These are phyloP conservation scores for Pocillopora verrucosa DNA, from an alignment of 64 coral and sea anemone species.

Conservation along the genomic window DNA sequence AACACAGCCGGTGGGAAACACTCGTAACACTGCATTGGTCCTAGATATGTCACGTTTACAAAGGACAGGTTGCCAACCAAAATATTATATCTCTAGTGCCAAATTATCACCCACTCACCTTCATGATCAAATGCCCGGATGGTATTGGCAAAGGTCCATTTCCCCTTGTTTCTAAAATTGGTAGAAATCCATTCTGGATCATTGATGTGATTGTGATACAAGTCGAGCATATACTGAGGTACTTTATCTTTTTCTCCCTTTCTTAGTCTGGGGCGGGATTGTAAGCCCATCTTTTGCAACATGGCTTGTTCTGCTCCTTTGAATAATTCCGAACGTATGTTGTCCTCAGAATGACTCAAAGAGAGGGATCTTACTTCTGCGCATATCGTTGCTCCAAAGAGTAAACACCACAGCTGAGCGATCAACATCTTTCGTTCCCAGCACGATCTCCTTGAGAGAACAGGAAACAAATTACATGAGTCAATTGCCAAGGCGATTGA, in stretches of 20 bases:
- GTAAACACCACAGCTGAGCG: constrained; percentile 48
- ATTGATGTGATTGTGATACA: constrained; percentile 79
- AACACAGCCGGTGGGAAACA: constrained; percentile 19
- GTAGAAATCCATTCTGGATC: constrained; percentile 91
- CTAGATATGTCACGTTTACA: constrained; percentile 8
- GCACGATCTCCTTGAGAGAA: constrained; percentile 32
- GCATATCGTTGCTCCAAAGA: constrained; percentile 44
- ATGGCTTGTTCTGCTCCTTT: constrained; percentile 59
- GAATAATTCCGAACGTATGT: constrained; percentile 49
- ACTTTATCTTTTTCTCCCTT: constrained; percentile 41
- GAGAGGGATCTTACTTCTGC: constrained; percentile 21
- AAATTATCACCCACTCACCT: constrained; percentile 40
- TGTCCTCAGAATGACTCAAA: neutral
- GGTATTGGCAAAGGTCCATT: constrained; percentile 88
- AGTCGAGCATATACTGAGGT: constrained; percentile 78
- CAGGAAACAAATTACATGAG: constrained; percentile 5
- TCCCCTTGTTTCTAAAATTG: constrained; percentile 75
- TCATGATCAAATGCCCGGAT: constrained; percentile 84
- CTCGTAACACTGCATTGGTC: constrained; percentile 28
- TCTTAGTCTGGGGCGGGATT: constrained; percentile 67
- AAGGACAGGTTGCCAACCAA: neutral
- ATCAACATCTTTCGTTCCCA: constrained; percentile 58
- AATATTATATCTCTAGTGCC: neutral
- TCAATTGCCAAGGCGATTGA: neutral
- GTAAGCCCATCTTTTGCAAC: constrained; percentile 66